phyloP scores from a whole-genome alignment of 2,797 vertebrate genomes.

The Pyrocephalus nanus region DNA sequence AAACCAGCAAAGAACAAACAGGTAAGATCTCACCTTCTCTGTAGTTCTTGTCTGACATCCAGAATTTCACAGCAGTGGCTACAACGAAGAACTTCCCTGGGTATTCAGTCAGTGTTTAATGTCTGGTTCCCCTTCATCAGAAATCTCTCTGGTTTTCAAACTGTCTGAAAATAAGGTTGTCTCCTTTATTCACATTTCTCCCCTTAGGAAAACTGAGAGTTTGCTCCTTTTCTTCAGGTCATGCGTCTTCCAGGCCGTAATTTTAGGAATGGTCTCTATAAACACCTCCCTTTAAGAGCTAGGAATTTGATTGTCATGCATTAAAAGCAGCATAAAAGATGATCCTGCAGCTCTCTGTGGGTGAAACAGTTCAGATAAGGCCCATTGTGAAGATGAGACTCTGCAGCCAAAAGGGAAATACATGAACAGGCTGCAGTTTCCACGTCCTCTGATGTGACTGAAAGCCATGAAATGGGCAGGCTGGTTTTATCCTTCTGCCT shows the following conservation, averaged over 20 bases:
- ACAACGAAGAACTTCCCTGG: neutral
- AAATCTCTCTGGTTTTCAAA: neutral
- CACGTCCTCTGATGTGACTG: neutral
- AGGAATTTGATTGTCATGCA: neutral
- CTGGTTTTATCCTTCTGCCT: neutral
- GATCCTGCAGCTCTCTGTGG: slow-evolving; percentile 2
- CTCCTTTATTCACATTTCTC: neutral
- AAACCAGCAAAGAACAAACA: slow-evolving; percentile 93
- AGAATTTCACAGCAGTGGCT: neutral
- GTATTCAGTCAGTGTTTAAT: neutral
- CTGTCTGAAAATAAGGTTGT: neutral
- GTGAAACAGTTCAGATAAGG: slow-evolving; percentile 14
- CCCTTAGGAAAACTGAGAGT: neutral
- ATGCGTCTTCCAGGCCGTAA: neutral
- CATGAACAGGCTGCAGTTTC: neutral
- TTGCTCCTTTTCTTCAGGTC: neutral
- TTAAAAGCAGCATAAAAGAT: neutral
- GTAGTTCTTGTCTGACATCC: neutral
- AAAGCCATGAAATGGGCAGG: neutral
- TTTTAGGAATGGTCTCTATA: neutral
- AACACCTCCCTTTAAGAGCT: slow-evolving; percentile 10
- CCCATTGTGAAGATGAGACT: slow-evolving; percentile 28
- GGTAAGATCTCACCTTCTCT: slow-evolving; percentile 74
- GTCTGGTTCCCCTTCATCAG: neutral
- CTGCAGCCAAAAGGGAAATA: neutral